Conservation (phyloP, 2,888 invertebrate species). For the Melieria picta region DNA sequence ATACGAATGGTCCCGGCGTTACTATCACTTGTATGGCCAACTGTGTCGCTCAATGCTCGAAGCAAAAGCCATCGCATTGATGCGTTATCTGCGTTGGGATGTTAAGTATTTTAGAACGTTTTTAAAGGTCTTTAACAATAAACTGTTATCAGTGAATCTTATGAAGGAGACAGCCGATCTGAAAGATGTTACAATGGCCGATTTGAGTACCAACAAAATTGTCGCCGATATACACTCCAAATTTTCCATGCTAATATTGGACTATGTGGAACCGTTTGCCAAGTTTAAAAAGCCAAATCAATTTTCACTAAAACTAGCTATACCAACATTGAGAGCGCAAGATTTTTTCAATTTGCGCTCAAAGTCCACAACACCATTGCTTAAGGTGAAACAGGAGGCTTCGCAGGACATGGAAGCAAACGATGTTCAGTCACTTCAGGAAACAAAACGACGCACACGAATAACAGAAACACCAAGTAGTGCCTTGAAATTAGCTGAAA, state of each 20-base stretch:
- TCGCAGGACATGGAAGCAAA: no score
- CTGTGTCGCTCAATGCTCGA: neutral
- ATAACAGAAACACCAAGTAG: no score
- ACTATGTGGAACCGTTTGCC: no score
- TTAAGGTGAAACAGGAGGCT: no score
- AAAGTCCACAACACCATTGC: no score
- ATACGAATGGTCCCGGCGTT: neutral
- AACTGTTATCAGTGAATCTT: neutral
- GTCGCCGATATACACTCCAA: neutral
- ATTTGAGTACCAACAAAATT: neutral
- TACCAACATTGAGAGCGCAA: no score
- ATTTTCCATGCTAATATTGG: neutral
- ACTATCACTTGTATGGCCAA: neutral
- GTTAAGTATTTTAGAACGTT: neutral
- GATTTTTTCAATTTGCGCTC: no score
- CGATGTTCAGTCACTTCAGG: no score
- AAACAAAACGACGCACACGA: no score
- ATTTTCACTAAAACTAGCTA: no score
- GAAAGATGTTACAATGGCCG: neutral
- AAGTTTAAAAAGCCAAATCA: no score
- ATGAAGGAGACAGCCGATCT: neutral
- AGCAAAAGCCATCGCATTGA: neutral
- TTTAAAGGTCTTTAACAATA: neutral
- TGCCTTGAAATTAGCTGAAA: no score
- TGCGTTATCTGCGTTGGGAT: neutral